Percentiles rank a stretch among this genome's conserved stretches.
Evolutionary conservation across 2,797 vertebrate genomes (phyloP).

Genomic region (Paramormyrops hopkinsi): DNA sequence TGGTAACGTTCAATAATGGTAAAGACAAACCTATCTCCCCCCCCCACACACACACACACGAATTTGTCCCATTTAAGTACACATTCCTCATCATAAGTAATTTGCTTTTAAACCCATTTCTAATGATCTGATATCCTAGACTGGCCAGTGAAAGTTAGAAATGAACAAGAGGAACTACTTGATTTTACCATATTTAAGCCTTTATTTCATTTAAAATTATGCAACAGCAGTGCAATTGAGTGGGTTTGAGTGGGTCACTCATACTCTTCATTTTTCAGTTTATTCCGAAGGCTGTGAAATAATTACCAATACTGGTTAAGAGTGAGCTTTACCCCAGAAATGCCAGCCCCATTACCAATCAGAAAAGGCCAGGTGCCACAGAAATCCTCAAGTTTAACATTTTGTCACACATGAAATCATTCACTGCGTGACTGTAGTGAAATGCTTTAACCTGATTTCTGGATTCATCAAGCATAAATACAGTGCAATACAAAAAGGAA

Average conservation of each 20-base stretch:
- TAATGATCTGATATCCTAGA: neutral
- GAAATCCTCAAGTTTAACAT: neutral
- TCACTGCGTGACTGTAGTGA: neutral
- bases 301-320: neutral
- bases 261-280: constrained; percentile 44
- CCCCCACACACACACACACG: neutral
- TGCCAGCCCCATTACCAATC: neutral
- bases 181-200: neutral
- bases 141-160: neutral
- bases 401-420: neutral
- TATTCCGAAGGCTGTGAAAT: constrained; percentile 48
- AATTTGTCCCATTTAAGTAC: neutral
- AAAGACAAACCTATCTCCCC: neutral
- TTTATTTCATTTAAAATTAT: neutral
- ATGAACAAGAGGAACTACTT: neutral
- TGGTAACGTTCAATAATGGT: neutral
- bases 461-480: neutral
- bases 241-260: neutral
- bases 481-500: neutral
- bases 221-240: neutral
- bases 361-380: neutral
- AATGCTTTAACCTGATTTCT: neutral
- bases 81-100: neutral
- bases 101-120: neutral
- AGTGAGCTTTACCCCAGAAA: neutral